Conservation (phyloP, 1,140 invertebrate species). For the Drosophila hydei region DNA sequence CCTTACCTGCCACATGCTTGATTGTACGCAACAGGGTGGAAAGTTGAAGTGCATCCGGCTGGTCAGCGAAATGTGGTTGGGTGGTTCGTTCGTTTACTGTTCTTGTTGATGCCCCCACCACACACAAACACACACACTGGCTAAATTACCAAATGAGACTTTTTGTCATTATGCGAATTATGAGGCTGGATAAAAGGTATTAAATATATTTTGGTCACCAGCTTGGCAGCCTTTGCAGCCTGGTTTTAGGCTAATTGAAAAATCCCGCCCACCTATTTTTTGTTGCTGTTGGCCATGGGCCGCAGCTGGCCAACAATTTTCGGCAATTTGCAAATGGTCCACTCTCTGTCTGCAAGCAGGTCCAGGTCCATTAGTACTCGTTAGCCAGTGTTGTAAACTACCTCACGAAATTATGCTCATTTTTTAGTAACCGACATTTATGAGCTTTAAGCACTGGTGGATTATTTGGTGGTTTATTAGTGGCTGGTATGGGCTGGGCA, state of each 20-base stretch:
- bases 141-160: conserved; percentile 58
- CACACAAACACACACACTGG: conserved; percentile 6
- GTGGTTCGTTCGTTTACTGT: conserved; percentile 37
- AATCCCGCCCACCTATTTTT: conserved; percentile 33
- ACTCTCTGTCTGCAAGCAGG: neutral
- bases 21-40: conserved; percentile 82
- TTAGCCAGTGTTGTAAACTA: conserved; percentile 4
- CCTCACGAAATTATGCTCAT: conserved; percentile 9
- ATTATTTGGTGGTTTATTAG: neutral
- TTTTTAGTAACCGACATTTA: conserved; percentile 16
- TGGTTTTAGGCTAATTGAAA: conserved; percentile 83
- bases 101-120: conserved; percentile 50
- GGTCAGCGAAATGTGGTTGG: conserved; percentile 56
- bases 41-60: conserved; percentile 83
- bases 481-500: neutral
- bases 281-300: neutral
- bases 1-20: conserved; percentile 16
- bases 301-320: conserved; percentile 43
- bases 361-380: conserved; percentile 28
- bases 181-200: conserved; percentile 82
- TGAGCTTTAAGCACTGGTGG: neutral
- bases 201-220: conserved; percentile 70
- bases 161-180: conserved; percentile 82
- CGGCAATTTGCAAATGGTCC: conserved; percentile 64
- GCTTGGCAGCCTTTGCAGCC: conserved; percentile 28